Percentiles rank a stretch among this genome's conserved stretches.
These are phyloP conservation scores for Sinotaia quadrata DNA, from an alignment of 2,888 invertebrate genomes.

Conservation along the genomic window DNA sequence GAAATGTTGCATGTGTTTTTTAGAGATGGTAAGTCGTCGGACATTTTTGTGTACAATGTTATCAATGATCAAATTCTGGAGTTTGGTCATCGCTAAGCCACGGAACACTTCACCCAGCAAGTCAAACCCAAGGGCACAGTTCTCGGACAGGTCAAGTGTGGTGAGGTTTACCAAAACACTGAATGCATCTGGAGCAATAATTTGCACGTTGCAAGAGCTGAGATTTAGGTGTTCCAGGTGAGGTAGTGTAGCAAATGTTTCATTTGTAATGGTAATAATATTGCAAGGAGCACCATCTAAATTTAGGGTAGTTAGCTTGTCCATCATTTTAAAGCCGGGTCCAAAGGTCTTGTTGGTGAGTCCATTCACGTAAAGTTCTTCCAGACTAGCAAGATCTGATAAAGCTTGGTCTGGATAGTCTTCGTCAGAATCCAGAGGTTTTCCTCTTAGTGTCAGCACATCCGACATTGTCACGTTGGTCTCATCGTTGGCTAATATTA, in stretches of 20 bases:
- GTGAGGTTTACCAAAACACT: background rate
- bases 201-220: background rate
- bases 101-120: background rate
- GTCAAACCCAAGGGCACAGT: background rate
- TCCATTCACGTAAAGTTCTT: constrained; percentile 22
- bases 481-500: too few relatives aligned
- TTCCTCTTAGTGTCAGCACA: too few relatives aligned
- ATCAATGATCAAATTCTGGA: background rate
- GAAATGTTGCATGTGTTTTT: background rate
- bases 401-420: constrained; percentile 26
- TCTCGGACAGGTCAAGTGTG: background rate
- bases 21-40: background rate
- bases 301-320: background rate
- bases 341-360: constrained; percentile 9
- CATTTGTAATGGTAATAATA: background rate
- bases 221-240: background rate
- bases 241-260: background rate
- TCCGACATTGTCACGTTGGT: too few relatives aligned
- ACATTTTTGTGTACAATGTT: background rate
- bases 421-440: too few relatives aligned
- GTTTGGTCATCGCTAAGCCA: background rate
- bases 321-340: constrained; percentile 2
- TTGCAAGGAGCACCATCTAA: constrained; percentile 15
- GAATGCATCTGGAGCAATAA: background rate
- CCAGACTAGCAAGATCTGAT: constrained; percentile 6